Base-by-base conservation (phyloP, 2,797 vertebrate species). In the Tenualosa thibaudeaui region DNA sequence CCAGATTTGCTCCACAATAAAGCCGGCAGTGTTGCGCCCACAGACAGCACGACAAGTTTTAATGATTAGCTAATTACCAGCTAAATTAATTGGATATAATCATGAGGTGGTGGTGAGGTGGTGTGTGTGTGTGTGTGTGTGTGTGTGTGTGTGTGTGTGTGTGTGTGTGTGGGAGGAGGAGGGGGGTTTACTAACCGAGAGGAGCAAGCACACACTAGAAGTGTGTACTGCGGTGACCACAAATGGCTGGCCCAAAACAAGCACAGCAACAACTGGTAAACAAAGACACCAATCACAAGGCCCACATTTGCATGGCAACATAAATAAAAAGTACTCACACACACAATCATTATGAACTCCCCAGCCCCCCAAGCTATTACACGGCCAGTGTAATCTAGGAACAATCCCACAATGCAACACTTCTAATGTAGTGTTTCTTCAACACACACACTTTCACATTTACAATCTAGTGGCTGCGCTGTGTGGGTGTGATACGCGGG, bases 41-140 rank as follows among this genome's bases (percentile, higher is more conserved):
- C 71, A 78, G 71, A 40, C 15, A 43, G 71, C 71, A 19, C 71
- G 5, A 78, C 71, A 78, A 78, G 88, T 84, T 81, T 91, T 93
- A 94, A 94, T 93, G 94, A 94, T 90, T 90, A 88, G 89, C 88
- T 90, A 91, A 94, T 94, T 93, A 91, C 90, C 81, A 86, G 90
- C 93, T 86, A 86, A 87, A 92, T 93, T 93, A 95, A 94, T 94
- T 94, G 92, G 89, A 90, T 91, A 89, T 93, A 93, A 94, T 94
- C 90, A 91, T 89, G 91, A 92, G 93, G 91, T 88, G 88, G 89
- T 89, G 87, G 82, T 85, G 43, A 46, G 50, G 50, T 9, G 50
- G 50, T 51, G 46, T 49, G 46, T n/a, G 46, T 49, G 4, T 4
- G 46, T 49, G 46, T 4, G 46, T 49, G 31, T 31, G 31, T 1